Evolutionary conservation across 2,888 invertebrate genomes (phyloP).

Genomic region (Amitus sp.): DNA sequence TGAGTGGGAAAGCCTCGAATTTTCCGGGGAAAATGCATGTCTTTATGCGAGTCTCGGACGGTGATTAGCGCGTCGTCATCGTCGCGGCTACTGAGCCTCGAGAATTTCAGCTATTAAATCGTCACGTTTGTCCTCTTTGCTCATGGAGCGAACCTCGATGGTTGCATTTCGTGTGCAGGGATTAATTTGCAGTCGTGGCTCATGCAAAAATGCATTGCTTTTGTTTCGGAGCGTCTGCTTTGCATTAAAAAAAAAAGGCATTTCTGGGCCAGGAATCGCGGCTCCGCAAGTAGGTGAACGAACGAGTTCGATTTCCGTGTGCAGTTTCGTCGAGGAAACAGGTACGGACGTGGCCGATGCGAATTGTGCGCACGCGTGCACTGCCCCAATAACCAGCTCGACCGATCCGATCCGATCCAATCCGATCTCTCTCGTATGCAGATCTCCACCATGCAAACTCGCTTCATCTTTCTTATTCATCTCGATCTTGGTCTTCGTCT

Average conservation of each 20-base stretch:
- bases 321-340: conserved; percentile 30
- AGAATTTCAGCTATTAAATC: conserved; percentile 25
- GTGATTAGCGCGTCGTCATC: too few species aligned
- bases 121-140: conserved; percentile 17
- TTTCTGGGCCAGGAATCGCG: conserved; percentile 13
- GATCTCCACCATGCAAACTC: background rate
- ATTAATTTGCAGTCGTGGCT: conserved; percentile 10
- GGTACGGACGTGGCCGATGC: conserved; percentile 35
- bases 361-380: conserved; percentile 24
- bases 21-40: too few species aligned
- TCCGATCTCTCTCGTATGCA: background rate
- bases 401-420: too few species aligned
- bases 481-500: too few species aligned
- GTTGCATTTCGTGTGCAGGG: conserved; percentile 1
- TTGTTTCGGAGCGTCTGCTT: conserved; percentile 17
- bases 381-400: conserved; percentile 15
- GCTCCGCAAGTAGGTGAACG: conserved; percentile 28
- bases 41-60: too few species aligned
- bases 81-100: conserved; percentile 21
- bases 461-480: too few species aligned
- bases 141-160: conserved; percentile 18
- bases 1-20: too few species aligned
- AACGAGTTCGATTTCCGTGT: conserved; percentile 31
- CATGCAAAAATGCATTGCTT: conserved; percentile 19
- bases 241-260: conserved; percentile 9